Base-by-base conservation (phyloP, 2,797 vertebrate species). In the Acanthopagrus latus region DNA sequence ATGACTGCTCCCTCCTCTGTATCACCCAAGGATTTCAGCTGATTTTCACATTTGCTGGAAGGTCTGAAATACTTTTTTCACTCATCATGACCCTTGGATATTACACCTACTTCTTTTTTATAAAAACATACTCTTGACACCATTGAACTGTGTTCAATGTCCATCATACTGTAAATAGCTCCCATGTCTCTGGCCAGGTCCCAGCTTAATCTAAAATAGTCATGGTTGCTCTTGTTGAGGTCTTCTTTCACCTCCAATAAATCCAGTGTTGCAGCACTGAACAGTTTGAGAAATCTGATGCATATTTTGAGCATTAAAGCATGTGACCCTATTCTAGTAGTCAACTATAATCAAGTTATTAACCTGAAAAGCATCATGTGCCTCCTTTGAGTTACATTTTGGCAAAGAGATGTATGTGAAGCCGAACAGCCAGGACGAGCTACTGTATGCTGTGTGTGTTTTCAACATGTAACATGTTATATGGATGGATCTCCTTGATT, bases 161-260 rank as follows among this genome's bases (percentile, higher is more conserved):
- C 12, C 23, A 62, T 74, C 77, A 62, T 21, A 68, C 44, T 72
- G 14, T 44, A 73, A 74, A 72, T 10, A 74, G 54, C 63, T 64
- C 58, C 48, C 21, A 48, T 38, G 58, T 55, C 68, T 58, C 59
- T 65, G 60, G 44, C 23, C n/a, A 65, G 33, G 52, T 27, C 41
- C 63, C 58, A 64, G 10, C 63, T 75, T 52, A 74, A 68, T 84
- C 43, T 74, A 65, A 81, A 58, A n/a, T 27, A 17, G 12, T 25
- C 29, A 43, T 41, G 58, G 29, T 47, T 82, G 23, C 18, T 59
- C 50, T 20, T 14, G 46, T 5, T 57, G 20, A 73, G 18, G 43
- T 64, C 71, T 64, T 3, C 48, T 59, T 72, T 72, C 25, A 50
- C 20, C n/a, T 43, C 16, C 1, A 47, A 17, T 38, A 38, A 38